Conservation (phyloP, 2,797 vertebrate species). For the Eidolon dupreanum region DNA sequence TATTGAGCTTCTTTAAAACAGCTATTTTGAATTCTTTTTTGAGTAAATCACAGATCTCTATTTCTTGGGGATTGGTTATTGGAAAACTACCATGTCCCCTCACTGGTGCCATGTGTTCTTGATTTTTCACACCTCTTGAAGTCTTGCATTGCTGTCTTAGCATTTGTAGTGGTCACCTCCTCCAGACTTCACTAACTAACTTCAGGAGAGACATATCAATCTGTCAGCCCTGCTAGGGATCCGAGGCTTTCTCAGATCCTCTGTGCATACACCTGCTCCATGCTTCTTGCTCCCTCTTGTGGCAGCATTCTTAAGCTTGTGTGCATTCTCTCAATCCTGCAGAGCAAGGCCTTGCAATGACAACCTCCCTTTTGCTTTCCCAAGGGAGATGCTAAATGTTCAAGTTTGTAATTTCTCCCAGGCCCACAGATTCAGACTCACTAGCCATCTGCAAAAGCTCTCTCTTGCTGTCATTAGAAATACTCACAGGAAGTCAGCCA, state of each 20-base stretch:
- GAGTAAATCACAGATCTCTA: neutral
- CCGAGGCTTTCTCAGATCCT: neutral
- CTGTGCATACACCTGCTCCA: neutral
- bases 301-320: neutral
- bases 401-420: neutral
- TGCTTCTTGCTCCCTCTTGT: neutral
- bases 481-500: neutral
- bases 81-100: neutral
- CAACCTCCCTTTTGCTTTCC: neutral
- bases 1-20: neutral
- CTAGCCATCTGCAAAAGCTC: neutral
- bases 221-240: neutral
- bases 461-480: neutral
- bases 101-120: neutral
- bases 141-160: neutral
- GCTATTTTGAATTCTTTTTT: neutral
- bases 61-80: neutral
- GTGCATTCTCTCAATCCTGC: neutral
- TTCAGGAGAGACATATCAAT: neutral
- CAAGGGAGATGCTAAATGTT: neutral
- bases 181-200: neutral
- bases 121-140: neutral
- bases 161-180: neutral
- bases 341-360: neutral
- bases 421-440: neutral